Percentiles rank a stretch among this genome's conserved stretches.
phyloP scores from a whole-genome alignment of 2,888 invertebrate species.

The Panorpa germanica region DNA sequence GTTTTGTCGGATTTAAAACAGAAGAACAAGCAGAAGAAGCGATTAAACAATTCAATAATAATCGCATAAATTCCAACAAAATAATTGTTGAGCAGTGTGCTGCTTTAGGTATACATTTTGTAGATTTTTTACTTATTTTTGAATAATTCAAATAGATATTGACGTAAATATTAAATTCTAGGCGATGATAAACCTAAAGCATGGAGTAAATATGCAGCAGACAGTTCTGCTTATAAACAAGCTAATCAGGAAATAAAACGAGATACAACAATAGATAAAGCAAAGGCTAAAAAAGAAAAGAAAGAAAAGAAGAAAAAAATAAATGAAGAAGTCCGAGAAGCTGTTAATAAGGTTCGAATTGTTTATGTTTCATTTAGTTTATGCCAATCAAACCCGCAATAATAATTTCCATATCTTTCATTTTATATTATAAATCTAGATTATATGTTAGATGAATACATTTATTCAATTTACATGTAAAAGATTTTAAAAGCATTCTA shows the following conservation, averaged over 20 bases:
- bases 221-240: slow-evolving; percentile 47
- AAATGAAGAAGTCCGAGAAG: slow-evolving; percentile 37
- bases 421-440: too few relatives aligned
- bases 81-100: slow-evolving; percentile 61
- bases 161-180: not conserved
- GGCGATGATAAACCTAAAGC: slow-evolving; percentile 62
- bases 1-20: slow-evolving; percentile 76
- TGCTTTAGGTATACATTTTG: slow-evolving; percentile 44
- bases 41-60: slow-evolving; percentile 58
- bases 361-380: slow-evolving; percentile 6
- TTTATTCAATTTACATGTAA: too few relatives aligned
- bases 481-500: too few relatives aligned
- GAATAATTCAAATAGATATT: slow-evolving; percentile 6
- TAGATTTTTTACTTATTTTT: slow-evolving; percentile 12
- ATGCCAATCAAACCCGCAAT: slow-evolving; percentile 8
- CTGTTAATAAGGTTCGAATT: slow-evolving; percentile 38
- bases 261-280: slow-evolving; percentile 15
- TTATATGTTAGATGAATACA: too few relatives aligned
- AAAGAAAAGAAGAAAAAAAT: slow-evolving; percentile 20
- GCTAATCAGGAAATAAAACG: slow-evolving; percentile 17
- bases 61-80: slow-evolving; percentile 65
- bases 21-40: slow-evolving; percentile 65
- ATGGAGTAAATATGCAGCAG: slow-evolving; percentile 82
- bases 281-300: slow-evolving; percentile 16
- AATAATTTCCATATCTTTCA: too few relatives aligned